Evolutionary conservation across 2,797 vertebrate genomes (phyloP), one percentile per base, ranked within the genome.

Genomic region (Silurus aristotelis): DNA sequence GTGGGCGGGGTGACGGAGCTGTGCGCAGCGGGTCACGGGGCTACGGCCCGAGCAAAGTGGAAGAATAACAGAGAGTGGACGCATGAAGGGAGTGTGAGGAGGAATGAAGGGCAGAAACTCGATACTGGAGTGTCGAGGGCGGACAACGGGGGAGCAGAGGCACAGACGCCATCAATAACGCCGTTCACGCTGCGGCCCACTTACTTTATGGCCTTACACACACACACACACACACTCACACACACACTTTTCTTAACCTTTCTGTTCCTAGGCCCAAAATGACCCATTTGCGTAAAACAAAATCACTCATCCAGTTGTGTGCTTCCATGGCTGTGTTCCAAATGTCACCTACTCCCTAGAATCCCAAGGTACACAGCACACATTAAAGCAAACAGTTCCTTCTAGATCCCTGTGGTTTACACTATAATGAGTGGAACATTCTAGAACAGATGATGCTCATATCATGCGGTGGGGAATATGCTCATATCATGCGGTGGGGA

Each of bases 41-140:
- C 89, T 96, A 94, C 96, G 92, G 90, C 92, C 93, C 94, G 93
- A 93, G 95, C 95, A 97, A 97, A 96, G 96, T 95, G 95, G 95
- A 96, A 96, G 94, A 96, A 97, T 95, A 96, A 96, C 93, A 96
- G 93, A 94, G 91, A 87, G 94, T 91, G 91, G 93, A 93, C 92
- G 15, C 81, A 83, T 95, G 94, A 95, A 96, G 96, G 94, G 96
- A 96, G 95, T 96, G 96, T 93, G 94, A 93, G 91, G 88, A 94
- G 91, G 91, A 93, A 93, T 92, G 89, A 91, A 89, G 90, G 91
- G 89, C 90, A 94, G 95, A 96, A 97, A 98, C 96, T 92, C 90
- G 96, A 98, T 95, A 94, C 94, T 91, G 91, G 93, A 95, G 95
- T 97, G 95, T 95, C 94, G 95, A 94, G 94, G 89, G 93, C 87